These are phyloP conservation scores for Heliconius nattereri DNA, from an alignment of 1,140 invertebrate species.

Conservation along the genomic window DNA sequence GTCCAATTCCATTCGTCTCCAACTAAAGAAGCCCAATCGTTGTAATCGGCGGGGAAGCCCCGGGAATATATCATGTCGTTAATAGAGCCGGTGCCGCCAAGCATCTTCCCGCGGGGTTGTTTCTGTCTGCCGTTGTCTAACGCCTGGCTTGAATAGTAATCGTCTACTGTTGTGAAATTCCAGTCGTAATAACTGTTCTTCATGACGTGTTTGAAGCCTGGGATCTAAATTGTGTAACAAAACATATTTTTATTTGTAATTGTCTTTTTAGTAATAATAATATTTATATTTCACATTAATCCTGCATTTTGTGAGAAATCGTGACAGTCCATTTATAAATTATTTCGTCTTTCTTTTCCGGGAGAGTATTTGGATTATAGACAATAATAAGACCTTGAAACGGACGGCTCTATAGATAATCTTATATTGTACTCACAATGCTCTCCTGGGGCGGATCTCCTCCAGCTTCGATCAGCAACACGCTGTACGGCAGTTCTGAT, in stretches of 20 bases:
- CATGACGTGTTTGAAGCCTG: conserved; percentile 50
- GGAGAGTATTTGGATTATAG: too few relatives aligned
- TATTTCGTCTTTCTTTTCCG: too few relatives aligned
- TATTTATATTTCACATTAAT: too few relatives aligned
- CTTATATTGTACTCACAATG: conserved; percentile 49
- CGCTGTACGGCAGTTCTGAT: conserved; percentile 45
- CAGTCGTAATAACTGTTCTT: conserved; percentile 62
- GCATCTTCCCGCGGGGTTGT: conserved; percentile 80
- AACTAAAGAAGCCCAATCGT: conserved; percentile 83
- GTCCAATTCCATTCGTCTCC: conserved; percentile 91
- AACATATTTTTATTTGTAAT: not conserved
- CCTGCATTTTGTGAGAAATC: not conserved
- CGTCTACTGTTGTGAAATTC: conserved; percentile 64
- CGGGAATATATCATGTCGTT: conserved; percentile 92
- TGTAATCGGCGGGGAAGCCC: conserved; percentile 88
- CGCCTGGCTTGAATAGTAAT: conserved; percentile 56
- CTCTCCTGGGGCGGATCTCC: conserved; percentile 60
- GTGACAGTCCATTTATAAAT: too few relatives aligned
- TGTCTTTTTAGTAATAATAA: not conserved
- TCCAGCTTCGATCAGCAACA: conserved; percentile 65
- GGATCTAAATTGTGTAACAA: conserved; percentile 51
- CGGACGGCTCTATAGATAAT: too few relatives aligned
- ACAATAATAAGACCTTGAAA: too few relatives aligned
- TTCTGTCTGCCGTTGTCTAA: conserved; percentile 49
- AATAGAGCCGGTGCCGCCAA: conserved; percentile 88